Evolutionary conservation across 1,140 invertebrate species (phyloP).

Genomic region (Steinernema feltiae): DNA sequence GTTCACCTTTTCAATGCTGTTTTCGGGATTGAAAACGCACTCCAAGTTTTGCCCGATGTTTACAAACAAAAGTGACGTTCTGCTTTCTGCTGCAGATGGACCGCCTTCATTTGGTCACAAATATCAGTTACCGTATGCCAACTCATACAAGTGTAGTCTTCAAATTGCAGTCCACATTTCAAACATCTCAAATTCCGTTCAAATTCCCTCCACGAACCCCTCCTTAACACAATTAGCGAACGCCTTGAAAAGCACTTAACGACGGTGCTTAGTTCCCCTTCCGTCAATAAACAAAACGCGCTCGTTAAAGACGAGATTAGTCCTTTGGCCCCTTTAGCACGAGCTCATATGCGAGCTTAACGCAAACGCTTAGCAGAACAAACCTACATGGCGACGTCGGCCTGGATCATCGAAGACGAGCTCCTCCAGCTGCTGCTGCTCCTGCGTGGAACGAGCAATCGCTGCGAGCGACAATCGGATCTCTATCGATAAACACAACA

Average conservation of each 20-base stretch:
- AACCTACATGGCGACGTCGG: slow-evolving; percentile 29
- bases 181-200: too few relatives aligned
- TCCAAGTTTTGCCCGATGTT: too few relatives aligned
- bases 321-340: too few relatives aligned
- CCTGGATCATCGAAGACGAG: slow-evolving; percentile 20
- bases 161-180: too few relatives aligned
- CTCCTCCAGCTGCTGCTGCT: slow-evolving; percentile 1
- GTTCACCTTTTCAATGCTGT: too few relatives aligned
- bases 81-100: too few relatives aligned
- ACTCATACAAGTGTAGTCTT: too few relatives aligned
- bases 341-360: too few relatives aligned
- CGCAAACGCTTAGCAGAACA: background rate
- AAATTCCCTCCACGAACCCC: background rate
- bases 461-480: background rate
- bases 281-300: slow-evolving; percentile 6
- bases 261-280: background rate
- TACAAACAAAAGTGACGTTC: too few relatives aligned
- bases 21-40: too few relatives aligned
- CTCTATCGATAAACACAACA: background rate
- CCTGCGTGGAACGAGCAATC: background rate
- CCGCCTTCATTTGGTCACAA: too few relatives aligned
- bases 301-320: background rate
- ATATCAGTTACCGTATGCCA: too few relatives aligned
- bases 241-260: background rate
- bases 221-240: background rate